These are phyloP conservation scores for Brachionichthys hirsutus DNA, from an alignment of 2,113 vertebrate genomes.

Conservation along the genomic window DNA sequence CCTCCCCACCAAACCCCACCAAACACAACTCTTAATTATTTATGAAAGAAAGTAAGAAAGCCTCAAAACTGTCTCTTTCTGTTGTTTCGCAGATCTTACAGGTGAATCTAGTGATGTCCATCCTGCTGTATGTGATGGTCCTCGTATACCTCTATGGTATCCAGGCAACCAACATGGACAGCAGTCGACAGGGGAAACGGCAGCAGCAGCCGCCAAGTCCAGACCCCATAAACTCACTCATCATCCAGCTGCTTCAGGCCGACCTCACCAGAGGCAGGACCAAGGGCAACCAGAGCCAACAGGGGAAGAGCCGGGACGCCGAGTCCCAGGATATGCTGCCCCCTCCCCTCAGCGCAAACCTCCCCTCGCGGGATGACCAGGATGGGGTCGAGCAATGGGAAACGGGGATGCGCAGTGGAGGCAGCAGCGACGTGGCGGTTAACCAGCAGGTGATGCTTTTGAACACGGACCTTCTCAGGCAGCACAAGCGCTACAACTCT, in stretches of 20 bases:
- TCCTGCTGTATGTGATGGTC: conserved; percentile 98
- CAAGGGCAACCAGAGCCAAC: conserved; percentile 61
- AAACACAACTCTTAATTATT: not conserved
- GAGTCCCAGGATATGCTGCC: conserved; percentile 33
- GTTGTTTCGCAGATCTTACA: conserved; percentile 89
- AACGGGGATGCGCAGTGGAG: conserved; percentile 16
- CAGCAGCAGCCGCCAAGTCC: conserved; percentile 82
- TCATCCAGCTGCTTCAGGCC: conserved; percentile 94
- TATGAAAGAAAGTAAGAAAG: not conserved
- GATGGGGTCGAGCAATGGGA: conserved; percentile 66
- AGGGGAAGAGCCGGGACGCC: conserved; percentile 40
- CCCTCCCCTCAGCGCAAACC: conserved; percentile 25
- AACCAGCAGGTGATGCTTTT: conserved; percentile 80
- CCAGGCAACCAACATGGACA: conserved; percentile 92
- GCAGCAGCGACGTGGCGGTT: conserved; percentile 49
- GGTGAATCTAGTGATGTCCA: conserved; percentile 99
- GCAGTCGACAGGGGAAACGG: conserved; percentile 62
- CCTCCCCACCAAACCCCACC: not conserved
- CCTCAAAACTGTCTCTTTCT: conserved; percentile 43
- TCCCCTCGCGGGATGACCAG: conserved; percentile 39
- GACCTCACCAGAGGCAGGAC: conserved; percentile 85
- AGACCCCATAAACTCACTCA: conserved; percentile 92
- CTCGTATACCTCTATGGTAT: conserved; percentile 96
- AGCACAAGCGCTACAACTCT: conserved; percentile 90
- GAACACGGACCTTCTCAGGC: conserved; percentile 84